Evolutionary conservation across 2,888 invertebrate genomes (phyloP).

Genomic region (Meiosimyza decipiens): DNA sequence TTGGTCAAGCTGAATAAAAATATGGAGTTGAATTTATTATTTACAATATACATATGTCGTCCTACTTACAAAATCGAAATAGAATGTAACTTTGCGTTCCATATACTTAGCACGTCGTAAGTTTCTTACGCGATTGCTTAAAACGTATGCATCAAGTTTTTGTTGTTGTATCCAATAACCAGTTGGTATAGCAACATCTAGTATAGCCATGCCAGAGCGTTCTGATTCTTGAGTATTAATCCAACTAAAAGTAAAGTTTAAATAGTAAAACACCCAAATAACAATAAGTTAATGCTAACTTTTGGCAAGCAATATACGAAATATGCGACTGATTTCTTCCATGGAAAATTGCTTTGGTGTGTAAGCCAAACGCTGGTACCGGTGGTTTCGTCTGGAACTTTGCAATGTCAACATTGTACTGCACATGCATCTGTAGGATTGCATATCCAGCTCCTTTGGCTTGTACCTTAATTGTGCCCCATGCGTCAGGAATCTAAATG

Average conservation of each 20-base stretch:
- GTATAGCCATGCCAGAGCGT: constrained; percentile 87
- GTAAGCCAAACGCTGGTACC: constrained; percentile 80
- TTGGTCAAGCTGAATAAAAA: constrained; percentile 75
- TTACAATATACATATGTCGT: neutral
- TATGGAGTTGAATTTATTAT: neutral
- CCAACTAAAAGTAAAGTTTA: constrained; percentile 73
- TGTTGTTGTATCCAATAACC: constrained; percentile 94
- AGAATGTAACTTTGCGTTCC: constrained; percentile 87
- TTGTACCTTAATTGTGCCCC: constrained; percentile 93
- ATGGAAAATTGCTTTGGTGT: constrained; percentile 79
- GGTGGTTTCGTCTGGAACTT: constrained; percentile 89
- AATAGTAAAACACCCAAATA: neutral
- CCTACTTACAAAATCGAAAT: constrained; percentile 88
- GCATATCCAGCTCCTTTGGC: constrained; percentile 95
- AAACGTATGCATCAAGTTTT: constrained; percentile 85
- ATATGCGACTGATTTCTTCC: constrained; percentile 96
- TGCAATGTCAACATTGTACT: constrained; percentile 88
- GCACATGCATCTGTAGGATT: constrained; percentile 91
- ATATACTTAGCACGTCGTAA: constrained; percentile 86
- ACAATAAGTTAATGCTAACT: constrained; percentile 68
- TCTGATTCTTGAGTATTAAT: constrained; percentile 79
- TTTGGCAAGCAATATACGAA: constrained; percentile 86
- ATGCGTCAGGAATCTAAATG: constrained; percentile 85
- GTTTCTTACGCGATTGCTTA: constrained; percentile 80
- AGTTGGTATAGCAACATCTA: constrained; percentile 88